Conservation (phyloP, 2,113 vertebrate species). For the Calyptommatus sinebrachiatus region DNA sequence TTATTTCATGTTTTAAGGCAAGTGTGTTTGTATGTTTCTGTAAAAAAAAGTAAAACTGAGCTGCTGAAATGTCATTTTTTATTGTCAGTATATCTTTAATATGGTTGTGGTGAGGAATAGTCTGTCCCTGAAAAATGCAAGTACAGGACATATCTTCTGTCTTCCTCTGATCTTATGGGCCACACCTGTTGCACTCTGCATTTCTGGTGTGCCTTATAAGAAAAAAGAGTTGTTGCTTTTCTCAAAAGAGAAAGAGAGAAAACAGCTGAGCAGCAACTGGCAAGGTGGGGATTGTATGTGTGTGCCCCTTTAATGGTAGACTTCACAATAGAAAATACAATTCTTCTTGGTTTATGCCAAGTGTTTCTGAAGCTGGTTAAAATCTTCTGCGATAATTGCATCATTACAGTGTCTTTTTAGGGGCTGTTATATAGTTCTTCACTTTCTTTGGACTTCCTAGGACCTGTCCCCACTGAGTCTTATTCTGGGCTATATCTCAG, state of each 20-base stretch:
- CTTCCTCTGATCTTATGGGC: background rate
- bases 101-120: background rate
- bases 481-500: too few relatives aligned
- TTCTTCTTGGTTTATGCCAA: background rate
- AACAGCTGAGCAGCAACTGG: background rate
- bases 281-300: background rate
- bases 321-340: background rate
- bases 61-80: background rate
- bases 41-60: background rate
- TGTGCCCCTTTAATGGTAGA: background rate
- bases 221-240: background rate
- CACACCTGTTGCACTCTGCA: constrained; percentile 21
- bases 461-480: too few relatives aligned
- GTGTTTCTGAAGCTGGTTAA: background rate
- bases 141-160: background rate
- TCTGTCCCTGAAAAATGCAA: background rate
- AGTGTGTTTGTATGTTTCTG: background rate
- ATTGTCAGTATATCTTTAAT: background rate
- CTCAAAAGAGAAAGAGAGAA: background rate
- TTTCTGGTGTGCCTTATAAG: constrained; percentile 1
- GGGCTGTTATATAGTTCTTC: too few relatives aligned
- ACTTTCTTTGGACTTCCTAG: too few relatives aligned
- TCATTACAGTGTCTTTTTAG: too few relatives aligned
- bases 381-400: background rate
- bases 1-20: background rate